Conservation (phyloP, 2,797 vertebrate genomes). For the Caiman crocodilus region DNA sequence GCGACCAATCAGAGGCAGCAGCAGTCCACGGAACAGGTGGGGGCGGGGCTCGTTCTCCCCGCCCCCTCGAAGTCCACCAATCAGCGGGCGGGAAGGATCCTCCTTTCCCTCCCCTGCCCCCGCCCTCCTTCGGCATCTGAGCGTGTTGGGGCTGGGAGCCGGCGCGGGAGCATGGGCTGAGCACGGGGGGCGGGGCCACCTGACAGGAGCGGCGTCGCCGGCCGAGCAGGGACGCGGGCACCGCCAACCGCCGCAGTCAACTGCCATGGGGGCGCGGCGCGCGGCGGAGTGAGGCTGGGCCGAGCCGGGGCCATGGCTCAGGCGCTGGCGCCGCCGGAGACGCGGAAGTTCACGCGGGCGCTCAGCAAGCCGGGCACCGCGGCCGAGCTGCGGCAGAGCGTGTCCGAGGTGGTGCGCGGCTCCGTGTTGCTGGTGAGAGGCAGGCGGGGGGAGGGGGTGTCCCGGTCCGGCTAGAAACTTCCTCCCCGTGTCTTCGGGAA, state of each 20-base stretch:
- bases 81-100: background rate
- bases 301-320: constrained; percentile 5
- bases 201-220: constrained; percentile 21
- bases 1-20: constrained; percentile 16
- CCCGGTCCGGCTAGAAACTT: background rate
- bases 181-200: constrained; percentile 32
- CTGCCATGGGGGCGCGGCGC: background rate
- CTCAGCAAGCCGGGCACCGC: constrained; percentile 94
- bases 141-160: constrained; percentile 40
- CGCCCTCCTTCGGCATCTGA: background rate
- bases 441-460: background rate
- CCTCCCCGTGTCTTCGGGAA: background rate
- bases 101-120: no score
- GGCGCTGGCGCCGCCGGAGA: constrained; percentile 81
- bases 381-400: constrained; percentile 95
- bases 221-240: constrained; percentile 7
- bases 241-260: background rate
- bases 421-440: constrained; percentile 91
- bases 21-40: constrained; percentile 3
- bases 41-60: constrained; percentile 37
- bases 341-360: constrained; percentile 94
- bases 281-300: background rate
- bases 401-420: constrained; percentile 93
- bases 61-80: background rate
- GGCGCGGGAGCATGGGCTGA: constrained; percentile 33